These are phyloP conservation scores for Pteropus alecto DNA, from an alignment of 2,113 vertebrate species.

Conservation along the genomic window DNA sequence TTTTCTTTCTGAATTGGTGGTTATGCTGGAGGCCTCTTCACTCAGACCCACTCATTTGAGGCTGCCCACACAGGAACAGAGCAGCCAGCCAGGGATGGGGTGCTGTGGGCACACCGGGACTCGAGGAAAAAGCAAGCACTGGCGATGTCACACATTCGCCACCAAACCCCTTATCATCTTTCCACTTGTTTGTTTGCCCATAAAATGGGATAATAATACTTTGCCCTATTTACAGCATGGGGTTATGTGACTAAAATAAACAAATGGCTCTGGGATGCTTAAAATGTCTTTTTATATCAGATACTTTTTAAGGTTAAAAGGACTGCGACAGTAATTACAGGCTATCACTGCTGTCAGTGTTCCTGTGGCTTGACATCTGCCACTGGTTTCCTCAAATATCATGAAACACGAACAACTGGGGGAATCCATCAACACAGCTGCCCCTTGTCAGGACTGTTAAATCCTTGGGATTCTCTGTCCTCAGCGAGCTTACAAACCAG, in stretches of 20 bases:
- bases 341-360: not conserved
- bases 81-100: not conserved
- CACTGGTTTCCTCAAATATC: slow-evolving; percentile 34
- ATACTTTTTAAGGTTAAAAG: slow-evolving; percentile 38
- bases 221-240: not conserved
- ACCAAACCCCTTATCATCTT: not conserved
- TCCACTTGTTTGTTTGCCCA: not conserved
- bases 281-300: slow-evolving; percentile 35
- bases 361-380: not conserved
- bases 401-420: not conserved
- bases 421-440: not conserved
- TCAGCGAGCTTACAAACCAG: slow-evolving; percentile 40
- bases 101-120: accelerated
- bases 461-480: slow-evolving; percentile 68
- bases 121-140: not conserved
- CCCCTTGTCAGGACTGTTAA: slow-evolving; percentile 25
- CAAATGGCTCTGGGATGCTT: not conserved
- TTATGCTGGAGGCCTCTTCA: not conserved
- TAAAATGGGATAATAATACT: not conserved
- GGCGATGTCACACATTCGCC: not conserved
- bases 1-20: not conserved
- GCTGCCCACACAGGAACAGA: not conserved
- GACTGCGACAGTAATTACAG: not conserved
- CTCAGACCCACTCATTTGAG: not conserved
- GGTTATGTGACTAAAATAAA: not conserved